Conservation (phyloP, 1,140 invertebrate species). For the Aporrectodea caliginosa region DNA sequence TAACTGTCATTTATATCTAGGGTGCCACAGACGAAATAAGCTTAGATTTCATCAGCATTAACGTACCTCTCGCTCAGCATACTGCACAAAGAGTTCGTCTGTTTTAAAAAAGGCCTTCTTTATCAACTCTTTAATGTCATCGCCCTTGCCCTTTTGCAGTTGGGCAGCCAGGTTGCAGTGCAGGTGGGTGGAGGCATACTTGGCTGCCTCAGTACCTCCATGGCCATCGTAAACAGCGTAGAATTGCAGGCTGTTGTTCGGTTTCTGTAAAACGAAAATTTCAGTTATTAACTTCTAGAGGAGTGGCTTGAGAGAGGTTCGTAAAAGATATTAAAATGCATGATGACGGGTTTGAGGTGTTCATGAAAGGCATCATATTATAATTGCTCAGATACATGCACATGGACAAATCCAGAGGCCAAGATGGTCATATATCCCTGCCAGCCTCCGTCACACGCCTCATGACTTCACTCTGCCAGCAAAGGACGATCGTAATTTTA, state of each 20-base stretch:
- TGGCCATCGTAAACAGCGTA: slow-evolving; percentile 96
- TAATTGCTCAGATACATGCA: slow-evolving; percentile 61
- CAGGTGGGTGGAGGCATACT: slow-evolving; percentile 79
- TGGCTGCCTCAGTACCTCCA: slow-evolving; percentile 82
- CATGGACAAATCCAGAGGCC: slow-evolving; percentile 60
- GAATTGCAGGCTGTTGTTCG: slow-evolving; percentile 67
- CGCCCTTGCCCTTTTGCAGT: slow-evolving; percentile 58
- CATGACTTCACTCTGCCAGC: no score
- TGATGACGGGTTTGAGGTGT: neutral
- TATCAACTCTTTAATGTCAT: slow-evolving; percentile 67
- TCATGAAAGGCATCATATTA: slow-evolving; percentile 32
- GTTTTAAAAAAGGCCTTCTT: slow-evolving; percentile 77
- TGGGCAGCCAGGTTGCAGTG: slow-evolving; percentile 79
- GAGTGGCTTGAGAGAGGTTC: no score
- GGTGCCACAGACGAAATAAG: neutral
- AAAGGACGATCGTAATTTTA: no score
- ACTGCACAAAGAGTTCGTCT: slow-evolving; percentile 73
- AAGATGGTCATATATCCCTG: neutral
- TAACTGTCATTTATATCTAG: neutral
- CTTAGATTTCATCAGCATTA: slow-evolving; percentile 8
- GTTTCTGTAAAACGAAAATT: slow-evolving; percentile 38
- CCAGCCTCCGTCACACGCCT: no score
- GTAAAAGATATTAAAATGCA: neutral
- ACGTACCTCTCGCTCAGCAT: slow-evolving; percentile 65
- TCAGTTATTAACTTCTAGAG: no score